Evolutionary conservation across 2,113 vertebrate species (phyloP), one percentile per base, ranked within the genome.

Genomic region (Leucopsar rothschildi): DNA sequence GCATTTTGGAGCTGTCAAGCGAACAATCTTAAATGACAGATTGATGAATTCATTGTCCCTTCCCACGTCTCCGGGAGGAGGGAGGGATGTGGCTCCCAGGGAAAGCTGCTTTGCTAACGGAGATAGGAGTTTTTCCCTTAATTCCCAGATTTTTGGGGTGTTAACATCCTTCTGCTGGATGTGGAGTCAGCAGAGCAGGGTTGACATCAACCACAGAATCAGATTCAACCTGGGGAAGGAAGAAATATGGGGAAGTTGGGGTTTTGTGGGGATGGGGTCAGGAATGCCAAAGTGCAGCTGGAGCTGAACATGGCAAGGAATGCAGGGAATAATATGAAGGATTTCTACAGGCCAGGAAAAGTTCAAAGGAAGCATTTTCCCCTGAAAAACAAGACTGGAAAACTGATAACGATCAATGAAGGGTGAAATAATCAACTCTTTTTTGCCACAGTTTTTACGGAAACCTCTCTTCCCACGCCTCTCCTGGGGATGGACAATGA

Each of bases 1-100:
- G 95, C 95, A 97, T 97, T 97, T 97, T 97, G 95, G 95, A 97
- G 91, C 95, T 93, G 97, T 96, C 96, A 94, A 90, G 82, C 37
- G 19, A 93, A 86, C 95, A 94, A 92, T 96, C 91, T 91, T 92
- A 85, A 93, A 93, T 83, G 96, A 94, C 81, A 96, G 96, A 95
- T 95, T 94, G 97, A 97, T 94, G 81, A 96, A 96, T 96, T 95
- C 91, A 42, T 90, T 73, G 91, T 93, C 95, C 92, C 77, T 92
- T 39, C 75, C 64, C 28, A 35, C 22, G 44, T 82, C 55, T 91
- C 75, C 0, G 20, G 64, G 42, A 75, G 27, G 53, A 68, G 44
- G 29, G 70, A 64, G 77, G 57, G 55, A 44, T 47, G 7, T 10
- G 35, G 59, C 10, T 93, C 20, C 25, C 39, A 37, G 57, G 27